Evolutionary conservation across 2,113 vertebrate species (phyloP).

Genomic region (Eira barbara): DNA sequence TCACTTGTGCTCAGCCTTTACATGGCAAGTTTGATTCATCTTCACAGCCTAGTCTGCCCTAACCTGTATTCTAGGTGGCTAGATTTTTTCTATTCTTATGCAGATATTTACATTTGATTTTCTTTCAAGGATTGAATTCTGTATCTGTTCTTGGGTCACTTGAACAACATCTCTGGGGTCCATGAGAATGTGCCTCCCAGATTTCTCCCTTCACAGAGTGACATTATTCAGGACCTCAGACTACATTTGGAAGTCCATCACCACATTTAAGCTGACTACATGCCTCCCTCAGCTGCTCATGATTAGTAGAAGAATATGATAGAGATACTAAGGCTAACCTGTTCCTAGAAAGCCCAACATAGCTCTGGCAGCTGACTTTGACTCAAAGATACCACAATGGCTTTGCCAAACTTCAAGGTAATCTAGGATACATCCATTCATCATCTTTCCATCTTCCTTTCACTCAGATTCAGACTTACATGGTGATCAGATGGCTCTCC

Average conservation of each 20-base stretch:
- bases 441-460: not conserved
- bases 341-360: not conserved
- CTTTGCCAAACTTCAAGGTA: not conserved
- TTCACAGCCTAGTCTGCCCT: not conserved
- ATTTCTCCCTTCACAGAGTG: not conserved
- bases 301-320: not conserved
- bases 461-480: not conserved
- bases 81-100: not conserved
- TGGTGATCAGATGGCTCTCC: not conserved
- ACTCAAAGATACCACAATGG: not conserved
- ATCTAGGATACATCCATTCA: not conserved
- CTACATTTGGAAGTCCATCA: not conserved
- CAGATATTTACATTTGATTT: not conserved
- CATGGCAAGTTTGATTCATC: not conserved
- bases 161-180: not conserved
- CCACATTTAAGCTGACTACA: not conserved
- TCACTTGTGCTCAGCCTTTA: not conserved
- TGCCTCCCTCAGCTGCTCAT: not conserved
- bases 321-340: not conserved
- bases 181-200: not conserved
- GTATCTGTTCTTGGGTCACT: not conserved
- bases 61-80: not conserved
- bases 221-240: not conserved
- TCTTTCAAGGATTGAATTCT: not conserved
- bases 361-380: not conserved